Base-by-base conservation (phyloP, 2,797 vertebrate genomes). In the Chromobotia macracanthus region DNA sequence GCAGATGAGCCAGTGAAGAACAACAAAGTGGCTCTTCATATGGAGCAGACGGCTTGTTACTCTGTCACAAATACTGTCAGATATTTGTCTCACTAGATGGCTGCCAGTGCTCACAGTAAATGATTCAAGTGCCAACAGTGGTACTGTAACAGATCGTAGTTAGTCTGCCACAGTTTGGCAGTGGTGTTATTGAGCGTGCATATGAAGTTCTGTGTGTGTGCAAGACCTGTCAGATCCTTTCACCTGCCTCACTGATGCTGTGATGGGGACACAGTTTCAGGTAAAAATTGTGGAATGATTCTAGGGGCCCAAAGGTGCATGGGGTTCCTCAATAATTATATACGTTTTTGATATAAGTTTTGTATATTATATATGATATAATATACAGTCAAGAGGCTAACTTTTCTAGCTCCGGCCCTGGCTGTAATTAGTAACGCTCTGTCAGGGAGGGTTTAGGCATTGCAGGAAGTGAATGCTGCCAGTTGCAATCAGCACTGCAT, bases 401-500 rank as follows among this genome's bases (percentile, higher is more conserved):
- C 23, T 25, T 28, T 12, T 10, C 19, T 5, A 50, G 15, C 3
- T 16, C 11, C 11, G 3, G 9, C 19, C 11, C 23, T 7, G 18
- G 18, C 31, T 68, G 31, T 55, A 16, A 28, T 67, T 70, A 69
- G 44, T 68, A 68, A 55, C 63, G 73, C 46, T 65, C 53, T 77
- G 77, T 75, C 61, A 48, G 67, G 31, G 60, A 23, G 35, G 12
- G 10, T 41, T 75, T 31, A 31, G 2, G 6, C 25, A 18, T 28
- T 31, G 25, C 58, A 1, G 61, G 28, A 21, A 75, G 63, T 15
- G 16, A 56, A 25, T 61, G 58, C 38, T 61, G 84, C 82, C 68
- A 63, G 46, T 31, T 73, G 65, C 67, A 79, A 82, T 81, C 65
- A 70, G 38, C 67, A 15, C 66, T 51, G 61, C 31, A 12, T n/a